Evolutionary conservation across 2,888 invertebrate species (phyloP), one percentile per base, ranked within the genome.

Genomic region (Hypomecis punctinalis): DNA sequence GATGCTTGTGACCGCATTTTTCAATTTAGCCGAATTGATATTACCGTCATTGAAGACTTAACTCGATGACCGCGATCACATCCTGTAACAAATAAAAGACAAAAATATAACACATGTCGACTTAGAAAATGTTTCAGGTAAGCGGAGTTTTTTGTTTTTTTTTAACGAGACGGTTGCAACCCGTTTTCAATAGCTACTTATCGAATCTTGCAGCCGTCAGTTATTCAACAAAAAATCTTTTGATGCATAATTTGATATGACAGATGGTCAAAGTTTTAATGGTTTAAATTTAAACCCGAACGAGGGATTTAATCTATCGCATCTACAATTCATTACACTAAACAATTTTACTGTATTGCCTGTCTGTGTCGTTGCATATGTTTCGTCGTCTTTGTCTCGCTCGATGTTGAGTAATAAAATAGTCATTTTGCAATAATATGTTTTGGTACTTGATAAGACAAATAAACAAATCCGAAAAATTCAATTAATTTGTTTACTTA

Each of bases 1-100:
- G 91, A 83, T 79, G 87, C 80, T 78, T 91, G 92, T 80, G 92
- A 91, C 89, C 93, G 90, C 93, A 92, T 92, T 90, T 85, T 91
- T 85, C 76, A 82, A 78, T 81, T 74, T 81, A 81, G 83, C 89
- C 83, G 84, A 79, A 76, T 82, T 74, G 82, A 80, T 76, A 72
- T 82, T 84, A 80, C 77, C 76, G 81, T 82, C 90, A 89, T 92
- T 83, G 89, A 90, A 81, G 82, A 76, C 75, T 76, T 72, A 81
- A 82, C 74, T 75, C 74, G 82, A 82, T 72, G 78, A 69, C 75
- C 75, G 66, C 61, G 79, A 78, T 91, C 82, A 90, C 89, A 90
- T 91, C 78, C 93, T 93, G 91, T 65, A 93, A 93, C 90, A 92
- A 92, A 74, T 61, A 69, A 76, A 78, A n/a, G n/a, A 7, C 0